These are phyloP conservation scores for Neelides sp. DNA, from an alignment of 1,140 invertebrate genomes.

Conservation along the genomic window DNA sequence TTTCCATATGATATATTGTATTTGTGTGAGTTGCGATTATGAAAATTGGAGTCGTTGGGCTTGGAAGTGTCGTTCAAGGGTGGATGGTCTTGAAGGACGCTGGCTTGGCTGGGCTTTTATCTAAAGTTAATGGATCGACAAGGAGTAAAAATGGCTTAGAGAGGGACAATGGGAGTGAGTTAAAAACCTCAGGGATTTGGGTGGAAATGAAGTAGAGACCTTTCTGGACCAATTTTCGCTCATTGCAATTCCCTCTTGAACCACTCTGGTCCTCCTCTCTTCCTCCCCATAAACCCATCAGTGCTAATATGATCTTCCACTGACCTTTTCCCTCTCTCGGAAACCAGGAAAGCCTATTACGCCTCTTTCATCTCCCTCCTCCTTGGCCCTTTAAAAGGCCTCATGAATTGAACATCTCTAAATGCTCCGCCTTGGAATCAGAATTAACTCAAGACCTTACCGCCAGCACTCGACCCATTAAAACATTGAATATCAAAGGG, in stretches of 20 bases:
- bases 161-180: slow-evolving; percentile 14
- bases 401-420: no score
- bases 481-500: no score
- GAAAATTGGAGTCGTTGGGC: no score
- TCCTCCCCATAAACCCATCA: slow-evolving; percentile 29
- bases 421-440: no score
- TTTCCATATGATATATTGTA: no score
- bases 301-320: slow-evolving; percentile 22
- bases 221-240: slow-evolving; percentile 29
- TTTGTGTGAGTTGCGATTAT: no score
- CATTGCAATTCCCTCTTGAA: slow-evolving; percentile 27
- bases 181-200: slow-evolving; percentile 23
- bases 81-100: not conserved
- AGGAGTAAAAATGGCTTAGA: slow-evolving; percentile 21
- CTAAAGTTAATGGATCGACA: slow-evolving; percentile 24
- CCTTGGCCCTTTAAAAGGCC: no score
- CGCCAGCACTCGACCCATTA: no score
- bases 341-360: slow-evolving; percentile 23
- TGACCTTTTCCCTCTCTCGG: slow-evolving; percentile 23
- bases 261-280: slow-evolving; percentile 9
- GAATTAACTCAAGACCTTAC: no score
- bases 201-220: slow-evolving; percentile 14
- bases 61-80: no score
- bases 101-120: not conserved
- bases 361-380: slow-evolving; percentile 14